These are phyloP conservation scores for Anguilla rostrata DNA, from an alignment of 2,113 vertebrate genomes.

Conservation along the genomic window DNA sequence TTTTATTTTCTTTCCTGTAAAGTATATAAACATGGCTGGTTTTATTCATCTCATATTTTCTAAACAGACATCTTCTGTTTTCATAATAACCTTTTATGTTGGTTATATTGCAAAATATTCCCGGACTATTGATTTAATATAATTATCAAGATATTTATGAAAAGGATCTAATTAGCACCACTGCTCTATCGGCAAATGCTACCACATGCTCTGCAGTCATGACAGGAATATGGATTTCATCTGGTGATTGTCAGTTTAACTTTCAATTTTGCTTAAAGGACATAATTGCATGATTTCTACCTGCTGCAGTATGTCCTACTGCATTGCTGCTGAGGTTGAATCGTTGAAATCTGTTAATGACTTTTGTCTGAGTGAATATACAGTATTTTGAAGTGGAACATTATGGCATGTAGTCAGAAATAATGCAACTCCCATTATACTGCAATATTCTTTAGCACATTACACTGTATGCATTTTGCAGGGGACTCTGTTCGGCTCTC, in stretches of 20 bases:
- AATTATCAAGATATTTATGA: neutral
- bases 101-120: neutral
- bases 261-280: conserved; percentile 6
- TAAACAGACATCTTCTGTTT: neutral
- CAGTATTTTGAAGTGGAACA: neutral
- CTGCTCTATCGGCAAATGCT: neutral
- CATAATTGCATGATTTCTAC: neutral
- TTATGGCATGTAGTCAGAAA: neutral
- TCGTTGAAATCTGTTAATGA: neutral
- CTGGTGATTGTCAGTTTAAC: conserved; percentile 6
- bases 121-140: neutral
- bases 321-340: neutral
- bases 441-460: neutral
- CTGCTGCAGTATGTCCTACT: neutral
- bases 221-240: neutral
- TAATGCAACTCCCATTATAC: neutral
- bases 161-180: neutral
- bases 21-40: neutral
- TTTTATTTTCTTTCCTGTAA: neutral
- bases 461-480: neutral
- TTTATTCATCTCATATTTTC: neutral
- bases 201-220: neutral
- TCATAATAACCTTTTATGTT: neutral
- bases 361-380: neutral
- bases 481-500: neutral